Percentiles rank a stretch among this genome's conserved stretches.
Conservation (phyloP, 2,797 vertebrate genomes). For the Peromyscus eremicus region DNA sequence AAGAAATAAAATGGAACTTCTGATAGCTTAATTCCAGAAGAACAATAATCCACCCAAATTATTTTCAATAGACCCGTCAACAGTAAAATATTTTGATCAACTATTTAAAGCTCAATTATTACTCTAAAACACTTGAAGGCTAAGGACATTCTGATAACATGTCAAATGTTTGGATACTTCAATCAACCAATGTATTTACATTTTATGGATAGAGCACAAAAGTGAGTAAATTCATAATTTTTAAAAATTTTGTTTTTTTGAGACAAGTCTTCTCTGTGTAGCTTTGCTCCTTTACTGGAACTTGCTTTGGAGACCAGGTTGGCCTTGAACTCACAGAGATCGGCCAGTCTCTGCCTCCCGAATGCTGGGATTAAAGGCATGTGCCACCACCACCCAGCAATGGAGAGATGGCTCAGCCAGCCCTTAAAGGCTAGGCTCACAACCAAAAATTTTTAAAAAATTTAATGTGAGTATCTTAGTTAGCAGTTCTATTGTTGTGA, state of each 20-base stretch:
- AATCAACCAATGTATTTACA: constrained; percentile 48
- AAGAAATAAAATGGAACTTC: constrained; percentile 30
- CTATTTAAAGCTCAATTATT: constrained; percentile 76
- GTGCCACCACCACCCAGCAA: too few relatives aligned
- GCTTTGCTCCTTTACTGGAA: too few relatives aligned
- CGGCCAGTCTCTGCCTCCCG: too few relatives aligned
- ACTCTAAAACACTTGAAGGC: constrained; percentile 62
- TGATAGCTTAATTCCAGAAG: constrained; percentile 65
- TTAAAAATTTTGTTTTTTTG: not conserved
- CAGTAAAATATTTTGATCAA: constrained; percentile 53
- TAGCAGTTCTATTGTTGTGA: too few relatives aligned
- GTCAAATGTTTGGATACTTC: constrained; percentile 68
- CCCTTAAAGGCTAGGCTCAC: too few relatives aligned
- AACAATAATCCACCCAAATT: constrained; percentile 69
- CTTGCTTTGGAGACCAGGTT: too few relatives aligned
- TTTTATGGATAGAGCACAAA: constrained; percentile 54
- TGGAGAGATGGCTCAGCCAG: too few relatives aligned
- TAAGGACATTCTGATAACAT: constrained; percentile 57
- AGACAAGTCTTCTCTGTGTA: not conserved
- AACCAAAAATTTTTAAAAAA: not conserved
- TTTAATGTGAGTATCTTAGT: not conserved
- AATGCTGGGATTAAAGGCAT: too few relatives aligned
- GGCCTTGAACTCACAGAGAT: too few relatives aligned
- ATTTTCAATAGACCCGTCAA: constrained; percentile 63
- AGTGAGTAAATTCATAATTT: constrained; percentile 39